Evolutionary conservation across 2,797 vertebrate species (phyloP).

Genomic region (Macroramphosus scolopax): DNA sequence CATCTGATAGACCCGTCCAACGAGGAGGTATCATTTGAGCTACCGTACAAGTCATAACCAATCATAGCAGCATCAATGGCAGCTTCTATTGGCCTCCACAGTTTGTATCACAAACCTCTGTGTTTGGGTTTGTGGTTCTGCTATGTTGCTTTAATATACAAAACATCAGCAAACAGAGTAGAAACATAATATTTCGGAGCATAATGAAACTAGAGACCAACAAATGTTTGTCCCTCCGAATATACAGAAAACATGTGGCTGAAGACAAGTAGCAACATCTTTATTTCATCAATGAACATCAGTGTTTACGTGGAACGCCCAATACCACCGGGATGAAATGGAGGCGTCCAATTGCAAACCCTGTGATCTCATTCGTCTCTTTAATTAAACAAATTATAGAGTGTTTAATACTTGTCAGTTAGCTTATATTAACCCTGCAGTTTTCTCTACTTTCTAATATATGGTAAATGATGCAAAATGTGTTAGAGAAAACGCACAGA

Average conservation of each 20-base stretch:
- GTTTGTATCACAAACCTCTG: neutral
- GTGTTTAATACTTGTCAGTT: constrained; percentile 3
- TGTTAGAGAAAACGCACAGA: neutral
- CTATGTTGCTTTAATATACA: constrained; percentile 1
- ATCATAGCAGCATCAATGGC: neutral
- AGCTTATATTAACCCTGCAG: neutral
- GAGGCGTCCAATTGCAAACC: constrained; percentile 13
- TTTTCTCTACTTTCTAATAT: neutral
- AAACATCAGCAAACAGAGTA: constrained; percentile 2
- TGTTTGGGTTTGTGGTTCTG: constrained; percentile 1
- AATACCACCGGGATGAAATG: constrained; percentile 14
- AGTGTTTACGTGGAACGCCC: constrained; percentile 33
- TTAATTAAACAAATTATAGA: constrained; percentile 4
- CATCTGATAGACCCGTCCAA: no score
- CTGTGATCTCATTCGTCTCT: constrained; percentile 8
- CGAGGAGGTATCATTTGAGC: no score
- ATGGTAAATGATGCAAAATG: neutral
- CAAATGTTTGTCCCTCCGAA: constrained; percentile 22
- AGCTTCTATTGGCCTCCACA: neutral
- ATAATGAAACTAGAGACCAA: constrained; percentile 14
- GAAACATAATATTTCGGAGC: constrained; percentile 1
- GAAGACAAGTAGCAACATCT: constrained; percentile 37
- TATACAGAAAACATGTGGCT: constrained; percentile 13
- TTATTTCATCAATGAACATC: constrained; percentile 33
- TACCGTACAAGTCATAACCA: neutral